Conservation (phyloP, 2,797 vertebrate genomes). For the Pelochelys cantorii region DNA sequence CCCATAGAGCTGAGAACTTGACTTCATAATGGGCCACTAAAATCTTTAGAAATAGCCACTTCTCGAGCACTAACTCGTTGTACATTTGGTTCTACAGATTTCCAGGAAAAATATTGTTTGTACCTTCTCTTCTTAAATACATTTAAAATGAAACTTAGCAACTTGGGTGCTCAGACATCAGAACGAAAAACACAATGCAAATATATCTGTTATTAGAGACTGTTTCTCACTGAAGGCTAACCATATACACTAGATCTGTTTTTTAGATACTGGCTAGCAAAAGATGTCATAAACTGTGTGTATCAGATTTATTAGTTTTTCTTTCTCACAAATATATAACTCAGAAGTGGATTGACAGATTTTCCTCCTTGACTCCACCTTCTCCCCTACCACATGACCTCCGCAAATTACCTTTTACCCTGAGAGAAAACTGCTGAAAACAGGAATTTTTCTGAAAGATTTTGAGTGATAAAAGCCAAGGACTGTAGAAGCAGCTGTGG, state of each 20-base stretch:
- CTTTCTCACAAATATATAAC: not conserved
- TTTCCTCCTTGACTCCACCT: not conserved
- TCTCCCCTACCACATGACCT: not conserved
- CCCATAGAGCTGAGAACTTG: not conserved
- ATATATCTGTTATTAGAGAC: not conserved
- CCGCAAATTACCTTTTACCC: not conserved
- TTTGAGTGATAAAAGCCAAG: not conserved
- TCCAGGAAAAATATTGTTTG: not conserved
- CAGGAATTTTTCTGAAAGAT: not conserved
- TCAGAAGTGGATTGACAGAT: not conserved
- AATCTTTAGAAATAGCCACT: not conserved
- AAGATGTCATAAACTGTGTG: accelerated
- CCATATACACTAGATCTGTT: not conserved
- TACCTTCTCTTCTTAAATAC: conserved; percentile 9
- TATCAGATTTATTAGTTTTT: not conserved
- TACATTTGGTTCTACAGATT: not conserved
- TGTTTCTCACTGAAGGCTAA: not conserved
- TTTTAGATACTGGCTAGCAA: not conserved
- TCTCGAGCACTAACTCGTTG: not conserved
- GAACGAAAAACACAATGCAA: not conserved
- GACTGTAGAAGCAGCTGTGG: not conserved
- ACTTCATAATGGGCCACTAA: not conserved
- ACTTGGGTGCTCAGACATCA: not conserved
- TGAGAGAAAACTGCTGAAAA: not conserved
- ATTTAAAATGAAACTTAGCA: not conserved